Percentiles rank a stretch among this genome's conserved stretches.
Conservation (phyloP, 2,888 invertebrate species). For the Argyra leucocephala region DNA sequence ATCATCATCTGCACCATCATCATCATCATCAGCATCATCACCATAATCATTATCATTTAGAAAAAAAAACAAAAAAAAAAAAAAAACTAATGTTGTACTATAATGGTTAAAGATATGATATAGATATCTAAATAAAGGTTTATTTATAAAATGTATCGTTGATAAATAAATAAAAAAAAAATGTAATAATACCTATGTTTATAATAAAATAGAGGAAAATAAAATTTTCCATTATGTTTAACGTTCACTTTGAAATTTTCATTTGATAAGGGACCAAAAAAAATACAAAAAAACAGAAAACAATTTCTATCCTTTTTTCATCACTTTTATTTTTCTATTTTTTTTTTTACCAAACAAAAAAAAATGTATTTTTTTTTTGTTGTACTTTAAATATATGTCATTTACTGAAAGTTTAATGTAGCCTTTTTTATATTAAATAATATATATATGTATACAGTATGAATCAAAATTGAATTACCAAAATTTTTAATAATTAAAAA, state of each 20-base stretch:
- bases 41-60: background rate
- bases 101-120: background rate
- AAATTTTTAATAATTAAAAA: too few species aligned
- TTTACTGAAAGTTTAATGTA: too few species aligned
- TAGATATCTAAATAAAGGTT: constrained; percentile 4
- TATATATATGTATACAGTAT: too few species aligned
- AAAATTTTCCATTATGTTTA: background rate
- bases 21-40: background rate
- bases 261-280: background rate
- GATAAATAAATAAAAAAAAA: background rate
- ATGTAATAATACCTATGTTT: background rate
- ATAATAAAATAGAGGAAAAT: background rate
- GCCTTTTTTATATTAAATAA: too few species aligned
- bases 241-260: background rate
- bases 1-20: background rate
- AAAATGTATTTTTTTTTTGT: too few species aligned
- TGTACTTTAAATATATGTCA: too few species aligned
- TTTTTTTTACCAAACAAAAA: too few species aligned
- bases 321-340: background rate
- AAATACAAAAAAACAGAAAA: too few species aligned
- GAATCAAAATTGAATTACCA: too few species aligned
- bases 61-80: too few species aligned
- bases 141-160: background rate
- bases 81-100: too few species aligned
- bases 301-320: background rate